Base-by-base conservation (phyloP, 1,140 invertebrate genomes). In the Anadara kagoshimensis region DNA sequence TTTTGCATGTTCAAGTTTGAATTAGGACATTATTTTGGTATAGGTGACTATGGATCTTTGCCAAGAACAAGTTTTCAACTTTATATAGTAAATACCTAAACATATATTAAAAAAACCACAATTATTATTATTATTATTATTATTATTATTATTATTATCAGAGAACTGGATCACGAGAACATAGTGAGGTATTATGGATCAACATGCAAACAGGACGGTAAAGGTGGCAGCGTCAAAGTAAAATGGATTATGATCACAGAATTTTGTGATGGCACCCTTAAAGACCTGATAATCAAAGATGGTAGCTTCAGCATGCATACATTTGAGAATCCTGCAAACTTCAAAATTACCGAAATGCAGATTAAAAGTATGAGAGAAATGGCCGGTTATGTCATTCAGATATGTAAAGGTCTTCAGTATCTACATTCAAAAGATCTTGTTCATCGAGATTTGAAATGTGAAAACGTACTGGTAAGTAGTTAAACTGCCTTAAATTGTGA, bases 401-500 rank as follows among this genome's bases (percentile, higher is more conserved):
- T 85, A 0, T 80, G 76, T 64, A 61, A 69, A 26, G 85, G 76
- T 1, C 56, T 86, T 22, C 43, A 47, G 1, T 86, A 83, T 59
- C 53, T 86, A 12, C 85, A 86, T 69, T 47, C 74, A 5, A 82
- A 81, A 56, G 67, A 72, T 22, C 47, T 85, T 20, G 78, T 85
- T 14, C 85, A 86, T 64, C 68, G 85, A 24, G 85, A 86, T 57
- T 62, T 86, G 22, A 86, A 85, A 36, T 65, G 79, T n/a, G 83
- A 86, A 51, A 86, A 86, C 54, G 75, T 86, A 49, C 41, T 86
- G 73, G 85, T 85, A 73, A 69, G 79, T 71, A 29, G 1, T 58
- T n/a, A n/a, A n/a, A n/a, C n/a, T n/a, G n/a, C n/a, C n/a, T n/a
- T n/a, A n/a, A n/a, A n/a, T n/a, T n/a, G n/a, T n/a, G n/a, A n/a